Evolutionary conservation across 2,113 vertebrate genomes (phyloP).

Genomic region (Mugil cephalus): DNA sequence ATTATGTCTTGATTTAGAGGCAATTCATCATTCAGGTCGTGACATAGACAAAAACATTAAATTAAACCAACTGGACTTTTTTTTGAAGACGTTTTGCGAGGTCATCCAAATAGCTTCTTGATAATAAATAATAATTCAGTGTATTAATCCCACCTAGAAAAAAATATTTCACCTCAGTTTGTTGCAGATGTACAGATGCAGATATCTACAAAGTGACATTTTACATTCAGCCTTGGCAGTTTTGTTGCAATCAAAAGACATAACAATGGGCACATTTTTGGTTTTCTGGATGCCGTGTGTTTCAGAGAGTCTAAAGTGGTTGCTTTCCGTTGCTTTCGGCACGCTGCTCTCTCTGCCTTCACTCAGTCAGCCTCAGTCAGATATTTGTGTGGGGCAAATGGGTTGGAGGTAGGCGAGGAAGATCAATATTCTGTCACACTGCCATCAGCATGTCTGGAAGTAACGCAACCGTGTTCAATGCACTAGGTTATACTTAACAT

Average conservation of each 20-base stretch:
- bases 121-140: too few species aligned
- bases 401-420: neutral
- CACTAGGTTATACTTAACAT: neutral
- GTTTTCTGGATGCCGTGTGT: neutral
- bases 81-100: too few species aligned
- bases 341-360: neutral
- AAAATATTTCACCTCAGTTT: constrained; percentile 15
- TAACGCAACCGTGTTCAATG: neutral
- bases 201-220: constrained; percentile 8
- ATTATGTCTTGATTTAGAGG: too few species aligned
- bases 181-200: neutral
- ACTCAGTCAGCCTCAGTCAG: neutral
- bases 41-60: too few species aligned
- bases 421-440: neutral
- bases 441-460: neutral
- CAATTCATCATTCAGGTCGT: too few species aligned
- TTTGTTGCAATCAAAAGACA: constrained; percentile 1
- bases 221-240: neutral
- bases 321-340: neutral
- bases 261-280: neutral
- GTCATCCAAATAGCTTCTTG: too few species aligned
- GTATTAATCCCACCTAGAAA: too few species aligned
- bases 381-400: neutral
- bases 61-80: too few species aligned
- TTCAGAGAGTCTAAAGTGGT: neutral